Percentiles rank a stretch among this genome's conserved stretches.
These are phyloP conservation scores for Tiphia femorata DNA, from an alignment of 2,888 invertebrate genomes.

Conservation along the genomic window DNA sequence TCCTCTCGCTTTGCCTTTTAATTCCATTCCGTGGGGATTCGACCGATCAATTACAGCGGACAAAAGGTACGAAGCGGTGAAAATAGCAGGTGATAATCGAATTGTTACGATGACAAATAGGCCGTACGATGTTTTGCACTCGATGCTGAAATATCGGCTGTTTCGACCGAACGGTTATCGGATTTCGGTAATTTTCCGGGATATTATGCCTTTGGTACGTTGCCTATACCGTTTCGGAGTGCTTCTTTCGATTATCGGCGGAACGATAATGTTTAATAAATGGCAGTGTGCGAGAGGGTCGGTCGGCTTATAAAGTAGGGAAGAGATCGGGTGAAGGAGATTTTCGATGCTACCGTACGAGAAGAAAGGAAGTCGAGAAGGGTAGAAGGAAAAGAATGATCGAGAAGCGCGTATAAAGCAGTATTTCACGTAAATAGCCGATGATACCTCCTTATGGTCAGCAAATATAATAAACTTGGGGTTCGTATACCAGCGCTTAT, in stretches of 20 bases:
- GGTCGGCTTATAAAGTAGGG: background rate
- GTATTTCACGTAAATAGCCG: conserved; percentile 64
- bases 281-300: background rate
- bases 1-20: conserved; percentile 2
- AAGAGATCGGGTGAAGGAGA: no score
- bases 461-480: conserved; percentile 68
- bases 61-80: background rate
- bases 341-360: background rate
- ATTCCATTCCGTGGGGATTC: conserved; percentile 12
- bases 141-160: no score
- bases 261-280: conserved; percentile 2
- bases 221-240: no score
- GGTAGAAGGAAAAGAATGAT: conserved; percentile 6
- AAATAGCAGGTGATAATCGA: no score
- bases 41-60: conserved; percentile 9
- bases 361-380: background rate
- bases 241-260: no score
- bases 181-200: no score
- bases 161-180: no score
- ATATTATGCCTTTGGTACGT: no score
- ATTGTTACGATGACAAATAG: no score
- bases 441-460: conserved; percentile 66
- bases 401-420: conserved; percentile 41
- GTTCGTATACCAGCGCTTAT: conserved; percentile 65
- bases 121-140: no score